These are phyloP conservation scores for Petrosia ficiformis DNA, from an alignment of 37 sponge, comb jelly and placozoan species.

Conservation along the genomic window DNA sequence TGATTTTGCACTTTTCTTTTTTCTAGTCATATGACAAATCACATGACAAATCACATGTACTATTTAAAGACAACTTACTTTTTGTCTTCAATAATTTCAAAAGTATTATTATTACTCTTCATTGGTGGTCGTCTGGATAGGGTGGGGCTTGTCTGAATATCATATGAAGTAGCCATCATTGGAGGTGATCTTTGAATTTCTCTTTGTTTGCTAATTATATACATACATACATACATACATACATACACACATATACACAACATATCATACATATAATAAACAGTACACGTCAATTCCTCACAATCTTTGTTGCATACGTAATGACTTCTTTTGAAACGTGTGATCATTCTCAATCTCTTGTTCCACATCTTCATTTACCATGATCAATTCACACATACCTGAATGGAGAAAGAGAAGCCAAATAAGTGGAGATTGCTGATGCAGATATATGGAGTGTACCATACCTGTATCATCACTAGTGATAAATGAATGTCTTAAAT, in stretches of 20 bases:
- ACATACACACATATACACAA: not conserved
- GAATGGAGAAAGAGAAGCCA: not conserved
- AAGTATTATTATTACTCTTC: slow-evolving; percentile 46
- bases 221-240: not conserved
- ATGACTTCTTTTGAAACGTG: slow-evolving; percentile 49
- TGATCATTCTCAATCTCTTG: slow-evolving; percentile 69
- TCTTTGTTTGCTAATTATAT: not conserved
- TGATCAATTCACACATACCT: slow-evolving; percentile 81
- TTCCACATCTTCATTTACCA: slow-evolving; percentile 83
- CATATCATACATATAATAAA: not conserved
- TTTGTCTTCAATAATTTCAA: slow-evolving; percentile 36
- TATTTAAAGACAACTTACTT: slow-evolving; percentile 1
- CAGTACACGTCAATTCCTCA: slow-evolving; percentile 20
- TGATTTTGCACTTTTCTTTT: too few species aligned
- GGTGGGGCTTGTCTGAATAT: slow-evolving; percentile 61
- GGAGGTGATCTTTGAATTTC: not conserved
- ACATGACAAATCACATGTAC: too few species aligned
- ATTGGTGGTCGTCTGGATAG: slow-evolving; percentile 50
- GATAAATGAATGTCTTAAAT: slow-evolving; percentile 77
- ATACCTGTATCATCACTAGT: slow-evolving; percentile 85
- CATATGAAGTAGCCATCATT: slow-evolving; percentile 35
- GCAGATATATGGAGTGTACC: too few species aligned
- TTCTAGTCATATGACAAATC: too few species aligned
- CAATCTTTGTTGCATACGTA: slow-evolving; percentile 51
- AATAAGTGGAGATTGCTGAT: not conserved